A percentile compares a stretch with the other conserved stretches of the same genome.
Conservation (phyloP, 2,797 vertebrate species). For the Phataginus tricuspis region DNA sequence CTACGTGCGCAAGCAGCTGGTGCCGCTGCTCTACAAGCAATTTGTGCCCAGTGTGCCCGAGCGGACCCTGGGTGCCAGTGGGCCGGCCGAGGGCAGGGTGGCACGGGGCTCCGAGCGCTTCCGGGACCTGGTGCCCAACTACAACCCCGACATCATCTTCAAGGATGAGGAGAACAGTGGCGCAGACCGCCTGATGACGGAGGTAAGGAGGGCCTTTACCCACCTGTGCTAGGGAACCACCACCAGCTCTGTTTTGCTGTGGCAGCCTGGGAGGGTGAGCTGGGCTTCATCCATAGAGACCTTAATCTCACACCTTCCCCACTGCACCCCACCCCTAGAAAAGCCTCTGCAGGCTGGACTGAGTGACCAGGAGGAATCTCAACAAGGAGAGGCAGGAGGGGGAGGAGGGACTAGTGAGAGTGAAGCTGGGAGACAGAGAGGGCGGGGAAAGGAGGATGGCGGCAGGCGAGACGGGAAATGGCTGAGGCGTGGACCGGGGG, state of each 20-base stretch:
- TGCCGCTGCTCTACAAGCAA: constrained; percentile 96
- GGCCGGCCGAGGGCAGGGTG: constrained; percentile 95
- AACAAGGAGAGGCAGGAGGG: constrained; percentile 24
- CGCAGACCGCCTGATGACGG: constrained; percentile 97
- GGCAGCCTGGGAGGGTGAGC: neutral
- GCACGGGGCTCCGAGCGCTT: constrained; percentile 93
- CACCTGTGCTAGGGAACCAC: constrained; percentile 53
- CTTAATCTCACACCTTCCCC: neutral
- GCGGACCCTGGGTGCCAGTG: constrained; percentile 96
- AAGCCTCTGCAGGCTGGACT: neutral
- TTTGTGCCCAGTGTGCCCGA: constrained; percentile 96
- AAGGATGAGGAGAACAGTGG: constrained; percentile 98
- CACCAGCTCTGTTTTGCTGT: neutral
- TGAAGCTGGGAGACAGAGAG: constrained; percentile 72
- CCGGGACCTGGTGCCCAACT: constrained; percentile 96
- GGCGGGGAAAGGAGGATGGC: constrained; percentile 81
- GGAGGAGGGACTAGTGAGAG: constrained; percentile 79
- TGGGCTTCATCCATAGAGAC: neutral
- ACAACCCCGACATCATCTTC: constrained; percentile 98
- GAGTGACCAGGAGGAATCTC: neutral
- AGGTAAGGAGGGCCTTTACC: constrained; percentile 88
- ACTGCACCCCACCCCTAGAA: fast-evolving
- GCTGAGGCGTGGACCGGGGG: constrained; percentile 82
- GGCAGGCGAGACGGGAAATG: constrained; percentile 83
- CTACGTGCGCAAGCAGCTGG: constrained; percentile 90